These are phyloP conservation scores for Idaea aversata DNA, from an alignment of 2,888 invertebrate genomes.

Conservation along the genomic window DNA sequence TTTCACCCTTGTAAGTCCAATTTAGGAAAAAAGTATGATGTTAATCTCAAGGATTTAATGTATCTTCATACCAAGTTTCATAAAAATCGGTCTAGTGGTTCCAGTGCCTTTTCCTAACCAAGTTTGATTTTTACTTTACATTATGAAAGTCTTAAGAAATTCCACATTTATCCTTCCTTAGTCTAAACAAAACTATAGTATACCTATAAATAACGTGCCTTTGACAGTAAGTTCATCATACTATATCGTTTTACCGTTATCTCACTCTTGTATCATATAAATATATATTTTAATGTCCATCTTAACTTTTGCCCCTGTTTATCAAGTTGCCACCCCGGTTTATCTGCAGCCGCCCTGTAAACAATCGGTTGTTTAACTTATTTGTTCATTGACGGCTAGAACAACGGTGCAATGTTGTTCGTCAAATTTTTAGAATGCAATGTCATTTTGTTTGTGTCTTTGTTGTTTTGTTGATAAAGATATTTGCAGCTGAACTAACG, in stretches of 20 bases:
- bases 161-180: neutral
- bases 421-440: constrained; percentile 12
- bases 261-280: constrained; percentile 22
- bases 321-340: constrained; percentile 70
- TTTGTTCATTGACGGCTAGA: constrained; percentile 57
- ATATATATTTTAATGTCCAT: constrained; percentile 47
- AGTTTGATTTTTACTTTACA: neutral
- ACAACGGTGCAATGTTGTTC: constrained; percentile 47
- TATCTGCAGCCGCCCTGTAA: constrained; percentile 57
- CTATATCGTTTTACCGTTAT: constrained; percentile 57
- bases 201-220: constrained; percentile 49
- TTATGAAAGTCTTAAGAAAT: neutral
- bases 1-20: no score
- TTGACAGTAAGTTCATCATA: constrained; percentile 63
- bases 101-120: neutral
- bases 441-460: constrained; percentile 2
- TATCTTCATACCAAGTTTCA: no score
- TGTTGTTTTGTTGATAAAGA: neutral
- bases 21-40: no score
- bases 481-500: neutral
- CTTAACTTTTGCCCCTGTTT: constrained; percentile 66
- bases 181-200: constrained; percentile 33
- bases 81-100: no score
- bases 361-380: constrained; percentile 53
- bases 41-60: no score